Evolutionary conservation across 2,888 invertebrate species (phyloP).

Genomic region (Stenoptilia bipunctidactyla): DNA sequence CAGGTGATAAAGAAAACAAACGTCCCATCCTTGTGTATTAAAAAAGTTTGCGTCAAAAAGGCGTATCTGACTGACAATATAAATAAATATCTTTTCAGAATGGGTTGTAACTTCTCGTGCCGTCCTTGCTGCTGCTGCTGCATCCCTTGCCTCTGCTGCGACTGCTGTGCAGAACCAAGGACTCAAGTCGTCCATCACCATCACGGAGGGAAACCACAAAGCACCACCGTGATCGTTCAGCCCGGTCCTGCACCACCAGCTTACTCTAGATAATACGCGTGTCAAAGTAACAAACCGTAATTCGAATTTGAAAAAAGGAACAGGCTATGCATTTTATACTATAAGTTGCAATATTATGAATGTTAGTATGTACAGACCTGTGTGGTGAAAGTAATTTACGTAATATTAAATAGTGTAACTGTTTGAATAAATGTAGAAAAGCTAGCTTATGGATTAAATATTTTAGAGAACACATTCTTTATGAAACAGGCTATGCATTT

Average conservation of each 20-base stretch:
- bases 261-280: background rate
- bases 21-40: no score
- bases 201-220: constrained; percentile 20
- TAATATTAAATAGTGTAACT: no score
- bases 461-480: no score
- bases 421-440: no score
- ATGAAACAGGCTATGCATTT: no score
- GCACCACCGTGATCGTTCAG: constrained; percentile 19
- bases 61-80: no score
- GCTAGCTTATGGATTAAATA: no score
- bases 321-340: background rate
- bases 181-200: constrained; percentile 29
- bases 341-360: background rate
- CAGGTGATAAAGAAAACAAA: no score
- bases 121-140: constrained; percentile 60
- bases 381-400: no score
- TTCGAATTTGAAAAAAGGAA: background rate
- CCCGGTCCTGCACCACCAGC: constrained; percentile 32
- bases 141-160: constrained; percentile 50
- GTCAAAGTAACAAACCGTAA: background rate
- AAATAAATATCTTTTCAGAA: constrained; percentile 47
- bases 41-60: no score
- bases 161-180: constrained; percentile 41
- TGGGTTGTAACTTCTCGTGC: constrained; percentile 56
- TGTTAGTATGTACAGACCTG: no score